Evolutionary conservation across 2,797 vertebrate species (phyloP).

Genomic region (Linurgus olivaceus): DNA sequence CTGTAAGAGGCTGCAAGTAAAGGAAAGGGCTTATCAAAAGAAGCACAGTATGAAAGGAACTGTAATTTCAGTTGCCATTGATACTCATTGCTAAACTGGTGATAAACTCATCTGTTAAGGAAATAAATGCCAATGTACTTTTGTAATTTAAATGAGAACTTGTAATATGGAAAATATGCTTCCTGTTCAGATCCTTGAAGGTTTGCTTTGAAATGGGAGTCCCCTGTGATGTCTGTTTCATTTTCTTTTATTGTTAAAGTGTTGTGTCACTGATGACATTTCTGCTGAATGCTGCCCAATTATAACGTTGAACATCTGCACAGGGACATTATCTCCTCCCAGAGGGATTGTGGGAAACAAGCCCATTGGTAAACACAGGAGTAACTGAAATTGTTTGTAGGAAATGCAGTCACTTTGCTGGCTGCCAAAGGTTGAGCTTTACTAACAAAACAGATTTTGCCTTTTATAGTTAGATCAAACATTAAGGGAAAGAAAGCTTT

Average conservation of each 20-base stretch:
- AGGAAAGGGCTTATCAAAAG: conserved; percentile 36
- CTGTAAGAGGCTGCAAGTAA: not conserved
- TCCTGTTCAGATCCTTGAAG: conserved; percentile 53
- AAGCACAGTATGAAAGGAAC: conserved; percentile 42
- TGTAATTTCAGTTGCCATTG: conserved; percentile 53
- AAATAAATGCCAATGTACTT: conserved; percentile 55
- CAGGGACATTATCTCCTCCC: not conserved
- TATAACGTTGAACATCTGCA: conserved; percentile 44
- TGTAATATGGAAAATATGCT: conserved; percentile 57
- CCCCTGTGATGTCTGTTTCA: conserved; percentile 48
- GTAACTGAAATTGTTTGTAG: conserved; percentile 29
- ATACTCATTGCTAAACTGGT: conserved; percentile 46
- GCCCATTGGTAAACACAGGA: conserved; percentile 25
- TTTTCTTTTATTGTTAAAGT: conserved; percentile 46
- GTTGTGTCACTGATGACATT: conserved; percentile 51
- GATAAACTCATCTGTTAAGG: conserved; percentile 62
- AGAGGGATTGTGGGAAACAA: conserved; percentile 17
- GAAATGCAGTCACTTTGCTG: conserved; percentile 52
- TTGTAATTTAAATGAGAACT: conserved; percentile 71
- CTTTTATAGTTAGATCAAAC: conserved; percentile 34
- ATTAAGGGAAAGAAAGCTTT: not conserved
- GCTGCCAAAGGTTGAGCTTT: conserved; percentile 36
- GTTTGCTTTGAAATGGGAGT: conserved; percentile 66
- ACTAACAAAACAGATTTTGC: conserved; percentile 26
- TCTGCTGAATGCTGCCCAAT: conserved; percentile 47